These are phyloP conservation scores for Ooceraea biroi DNA, from an alignment of 1,140 invertebrate genomes.

Conservation along the genomic window DNA sequence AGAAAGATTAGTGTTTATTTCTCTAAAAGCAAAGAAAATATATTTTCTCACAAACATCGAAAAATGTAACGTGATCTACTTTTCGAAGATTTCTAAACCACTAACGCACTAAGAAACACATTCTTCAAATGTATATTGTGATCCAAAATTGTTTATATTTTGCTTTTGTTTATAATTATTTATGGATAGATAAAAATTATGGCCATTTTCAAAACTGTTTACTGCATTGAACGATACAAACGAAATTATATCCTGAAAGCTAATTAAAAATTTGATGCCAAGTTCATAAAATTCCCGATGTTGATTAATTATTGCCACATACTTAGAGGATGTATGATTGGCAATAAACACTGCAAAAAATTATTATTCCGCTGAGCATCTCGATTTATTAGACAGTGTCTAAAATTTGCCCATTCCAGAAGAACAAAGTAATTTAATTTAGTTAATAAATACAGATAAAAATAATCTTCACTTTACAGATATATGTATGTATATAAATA, in stretches of 20 bases:
- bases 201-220: neutral
- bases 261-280: neutral
- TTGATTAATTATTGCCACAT: slow-evolving; percentile 41
- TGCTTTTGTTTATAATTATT: too few species aligned
- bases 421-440: slow-evolving; percentile 16
- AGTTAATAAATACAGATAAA: neutral
- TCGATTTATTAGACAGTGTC: slow-evolving; percentile 14
- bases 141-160: too few species aligned
- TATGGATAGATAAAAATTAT: too few species aligned
- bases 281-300: slow-evolving; percentile 7
- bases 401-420: slow-evolving; percentile 20
- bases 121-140: too few species aligned
- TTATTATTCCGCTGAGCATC: neutral
- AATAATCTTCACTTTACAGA: too few species aligned
- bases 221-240: neutral
- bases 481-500: too few species aligned
- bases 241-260: neutral
- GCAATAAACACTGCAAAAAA: slow-evolving; percentile 22
- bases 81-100: too few species aligned
- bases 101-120: too few species aligned
- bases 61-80: too few species aligned
- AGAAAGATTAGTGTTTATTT: too few species aligned
- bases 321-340: slow-evolving; percentile 4
- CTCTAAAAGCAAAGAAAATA: too few species aligned
- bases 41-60: too few species aligned